Conservation (phyloP, 2,113 vertebrate species). For the Anolis carolinensis region DNA sequence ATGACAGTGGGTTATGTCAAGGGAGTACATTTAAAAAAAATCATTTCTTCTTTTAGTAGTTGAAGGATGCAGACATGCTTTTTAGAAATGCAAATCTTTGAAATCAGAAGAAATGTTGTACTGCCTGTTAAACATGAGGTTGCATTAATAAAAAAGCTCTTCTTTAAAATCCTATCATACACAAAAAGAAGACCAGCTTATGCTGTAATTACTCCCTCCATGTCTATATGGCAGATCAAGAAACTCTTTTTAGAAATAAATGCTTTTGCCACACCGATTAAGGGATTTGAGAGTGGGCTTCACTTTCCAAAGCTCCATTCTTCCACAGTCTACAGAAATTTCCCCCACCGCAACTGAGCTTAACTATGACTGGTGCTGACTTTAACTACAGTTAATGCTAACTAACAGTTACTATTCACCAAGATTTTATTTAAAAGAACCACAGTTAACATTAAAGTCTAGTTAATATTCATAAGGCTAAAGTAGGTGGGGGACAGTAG, state of each 20-base stretch:
- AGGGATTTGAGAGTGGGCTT: background rate
- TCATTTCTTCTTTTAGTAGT: background rate
- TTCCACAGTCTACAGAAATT: background rate
- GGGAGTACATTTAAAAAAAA: background rate
- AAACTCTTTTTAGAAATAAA: constrained; percentile 4
- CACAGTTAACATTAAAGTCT: background rate
- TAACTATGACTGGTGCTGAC: background rate
- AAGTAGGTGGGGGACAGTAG: background rate
- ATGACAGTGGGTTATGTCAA: background rate
- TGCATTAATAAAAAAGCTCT: constrained; percentile 25
- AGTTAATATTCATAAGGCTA: background rate
- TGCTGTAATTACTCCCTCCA: constrained; percentile 9
- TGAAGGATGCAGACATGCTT: background rate
- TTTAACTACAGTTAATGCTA: background rate
- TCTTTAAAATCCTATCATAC: constrained; percentile 25
- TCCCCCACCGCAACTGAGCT: background rate
- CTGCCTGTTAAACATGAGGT: background rate
- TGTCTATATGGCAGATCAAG: background rate
- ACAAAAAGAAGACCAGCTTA: constrained; percentile 11
- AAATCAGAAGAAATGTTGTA: background rate
- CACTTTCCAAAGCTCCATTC: background rate
- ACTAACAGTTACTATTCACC: background rate
- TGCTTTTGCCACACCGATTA: background rate
- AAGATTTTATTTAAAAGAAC: background rate
- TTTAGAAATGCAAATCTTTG: constrained; percentile 8